phyloP scores from a whole-genome alignment of 1,140 invertebrate species.

The Archegozetes longisetosus region DNA sequence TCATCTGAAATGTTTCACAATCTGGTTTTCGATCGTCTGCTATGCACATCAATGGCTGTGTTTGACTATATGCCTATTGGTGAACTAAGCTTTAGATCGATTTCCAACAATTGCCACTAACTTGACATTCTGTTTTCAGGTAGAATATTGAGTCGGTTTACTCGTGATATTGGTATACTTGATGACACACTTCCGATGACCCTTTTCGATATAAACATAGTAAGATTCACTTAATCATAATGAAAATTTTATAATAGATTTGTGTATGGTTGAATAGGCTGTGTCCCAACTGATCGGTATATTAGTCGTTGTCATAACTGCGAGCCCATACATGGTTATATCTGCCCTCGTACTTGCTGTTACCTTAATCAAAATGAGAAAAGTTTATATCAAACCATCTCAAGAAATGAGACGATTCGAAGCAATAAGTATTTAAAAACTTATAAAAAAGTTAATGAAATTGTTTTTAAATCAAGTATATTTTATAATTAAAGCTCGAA shows the following conservation, averaged over 20 bases:
- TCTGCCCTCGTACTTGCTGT: slow-evolving; percentile 48
- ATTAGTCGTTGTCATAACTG: neutral
- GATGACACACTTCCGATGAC: slow-evolving; percentile 44
- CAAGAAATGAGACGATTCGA: slow-evolving; percentile 1
- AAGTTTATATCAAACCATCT: slow-evolving; percentile 45
- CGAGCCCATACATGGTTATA: slow-evolving; percentile 2
- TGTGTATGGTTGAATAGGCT: neutral
- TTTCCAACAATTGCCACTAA: neutral
- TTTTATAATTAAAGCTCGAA: slow-evolving; percentile 29
- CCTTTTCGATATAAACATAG: slow-evolving; percentile 48
- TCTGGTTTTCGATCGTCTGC: slow-evolving; percentile 59
- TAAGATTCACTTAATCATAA: too few relatives aligned
- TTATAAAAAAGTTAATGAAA: slow-evolving; percentile 29
- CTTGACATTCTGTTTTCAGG: slow-evolving; percentile 20
- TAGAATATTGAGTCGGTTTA: slow-evolving; percentile 19
- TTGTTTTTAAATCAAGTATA: slow-evolving; percentile 49
- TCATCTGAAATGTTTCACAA: slow-evolving; percentile 65
- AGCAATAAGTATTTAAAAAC: slow-evolving; percentile 45
- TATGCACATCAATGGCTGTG: slow-evolving; percentile 63
- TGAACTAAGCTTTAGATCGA: neutral
- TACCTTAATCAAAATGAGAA: slow-evolving; percentile 52
- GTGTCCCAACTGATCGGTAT: slow-evolving; percentile 1
- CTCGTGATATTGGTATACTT: slow-evolving; percentile 18
- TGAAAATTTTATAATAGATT: neutral
- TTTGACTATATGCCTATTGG: slow-evolving; percentile 63